A percentile compares a stretch with the other conserved stretches of the same genome.
Conservation (phyloP, 2,113 vertebrate genomes). For the Mionectes macconnelli region DNA sequence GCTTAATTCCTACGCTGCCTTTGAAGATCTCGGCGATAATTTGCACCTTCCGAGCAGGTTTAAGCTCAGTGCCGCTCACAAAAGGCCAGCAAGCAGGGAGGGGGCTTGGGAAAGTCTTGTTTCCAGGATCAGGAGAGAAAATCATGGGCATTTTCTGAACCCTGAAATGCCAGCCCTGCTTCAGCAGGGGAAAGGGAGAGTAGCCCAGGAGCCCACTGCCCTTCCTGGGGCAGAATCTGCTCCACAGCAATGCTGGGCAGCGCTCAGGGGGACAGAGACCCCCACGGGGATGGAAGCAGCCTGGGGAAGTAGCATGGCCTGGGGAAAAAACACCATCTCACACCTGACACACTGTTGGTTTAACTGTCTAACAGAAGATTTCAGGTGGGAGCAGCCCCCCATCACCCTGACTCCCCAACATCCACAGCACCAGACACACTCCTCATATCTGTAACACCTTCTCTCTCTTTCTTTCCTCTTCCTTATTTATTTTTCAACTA, state of each 20-base stretch:
- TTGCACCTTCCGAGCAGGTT: background rate
- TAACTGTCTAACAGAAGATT: rapidly evolving
- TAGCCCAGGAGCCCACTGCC: rapidly evolving
- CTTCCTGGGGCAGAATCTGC: background rate
- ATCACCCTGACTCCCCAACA: rapidly evolving
- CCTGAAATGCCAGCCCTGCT: background rate
- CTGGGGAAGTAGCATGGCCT: rapidly evolving
- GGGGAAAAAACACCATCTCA: background rate
- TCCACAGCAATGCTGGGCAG: background rate
- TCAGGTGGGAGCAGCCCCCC: background rate
- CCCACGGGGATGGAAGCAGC: rapidly evolving
- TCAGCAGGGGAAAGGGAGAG: background rate
- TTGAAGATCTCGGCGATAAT: background rate
- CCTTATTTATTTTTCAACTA: background rate
- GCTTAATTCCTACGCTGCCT: background rate
- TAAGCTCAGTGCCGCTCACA: background rate
- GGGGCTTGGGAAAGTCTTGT: background rate
- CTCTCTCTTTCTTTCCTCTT: background rate
- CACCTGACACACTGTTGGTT: rapidly evolving
- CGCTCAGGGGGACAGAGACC: background rate
- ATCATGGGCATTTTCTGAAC: background rate
- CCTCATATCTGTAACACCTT: background rate
- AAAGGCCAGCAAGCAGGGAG: background rate
- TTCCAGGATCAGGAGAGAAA: background rate
- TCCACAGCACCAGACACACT: background rate